A percentile compares a stretch with the other conserved stretches of the same genome.
Evolutionary conservation across 92 coral and sea anemone genomes (phyloP).

Genomic region (Desmophyllum pertusum): DNA sequence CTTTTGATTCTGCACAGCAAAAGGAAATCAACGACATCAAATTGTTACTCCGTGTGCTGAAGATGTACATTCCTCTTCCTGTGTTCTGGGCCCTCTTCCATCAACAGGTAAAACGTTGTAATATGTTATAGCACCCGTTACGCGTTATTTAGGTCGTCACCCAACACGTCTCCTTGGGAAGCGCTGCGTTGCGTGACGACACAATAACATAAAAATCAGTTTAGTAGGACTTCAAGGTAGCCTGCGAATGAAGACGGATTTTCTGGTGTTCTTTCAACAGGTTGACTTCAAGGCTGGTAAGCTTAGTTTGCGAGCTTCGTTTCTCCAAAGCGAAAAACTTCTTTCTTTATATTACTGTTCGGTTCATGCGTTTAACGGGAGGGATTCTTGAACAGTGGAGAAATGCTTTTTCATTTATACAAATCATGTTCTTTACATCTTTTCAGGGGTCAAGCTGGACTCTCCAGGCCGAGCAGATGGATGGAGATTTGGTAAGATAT

Average conservation of each 20-base stretch:
- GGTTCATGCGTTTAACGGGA: too few relatives aligned
- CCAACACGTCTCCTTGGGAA: not conserved
- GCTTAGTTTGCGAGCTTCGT: too few relatives aligned
- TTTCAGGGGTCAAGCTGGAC: constrained; percentile 91
- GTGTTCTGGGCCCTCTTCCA: constrained; percentile 94
- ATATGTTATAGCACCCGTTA: too few relatives aligned
- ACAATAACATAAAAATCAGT: not conserved
- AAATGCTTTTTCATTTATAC: not conserved
- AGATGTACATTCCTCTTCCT: constrained; percentile 90
- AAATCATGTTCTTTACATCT: not conserved
- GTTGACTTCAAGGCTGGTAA: too few relatives aligned
- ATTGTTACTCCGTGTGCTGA: constrained; percentile 79
- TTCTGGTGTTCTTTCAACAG: too few relatives aligned
- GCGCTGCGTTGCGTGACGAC: not conserved
- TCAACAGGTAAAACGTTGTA: constrained; percentile 69
- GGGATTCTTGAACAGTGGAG: too few relatives aligned
- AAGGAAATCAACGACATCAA: constrained; percentile 80
- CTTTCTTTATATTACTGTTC: not conserved
- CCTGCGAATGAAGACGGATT: too few relatives aligned
- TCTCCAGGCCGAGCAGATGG: constrained; percentile 89
- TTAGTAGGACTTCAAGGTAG: too few relatives aligned
- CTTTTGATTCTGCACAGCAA: constrained; percentile 35
- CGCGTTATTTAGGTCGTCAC: not conserved
- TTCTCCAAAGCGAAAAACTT: not conserved
- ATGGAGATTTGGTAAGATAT: constrained; percentile 77